A percentile compares a stretch with the other conserved stretches of the same genome.
Conservation (phyloP, 2,113 vertebrate genomes). For the Percina caprodes region DNA sequence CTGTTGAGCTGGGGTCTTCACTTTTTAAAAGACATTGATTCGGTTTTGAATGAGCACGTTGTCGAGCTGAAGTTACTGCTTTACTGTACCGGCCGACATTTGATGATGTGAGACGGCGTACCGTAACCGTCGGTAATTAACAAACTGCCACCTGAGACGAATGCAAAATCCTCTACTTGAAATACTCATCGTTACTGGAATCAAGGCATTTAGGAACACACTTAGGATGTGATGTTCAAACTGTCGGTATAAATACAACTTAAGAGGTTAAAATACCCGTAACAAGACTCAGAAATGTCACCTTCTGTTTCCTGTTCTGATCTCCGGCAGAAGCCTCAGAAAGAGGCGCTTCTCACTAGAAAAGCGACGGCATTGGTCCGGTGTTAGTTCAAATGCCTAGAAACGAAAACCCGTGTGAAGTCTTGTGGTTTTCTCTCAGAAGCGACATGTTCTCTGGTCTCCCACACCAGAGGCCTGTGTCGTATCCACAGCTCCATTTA, state of each 20-base stretch:
- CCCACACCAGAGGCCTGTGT: too few relatives aligned
- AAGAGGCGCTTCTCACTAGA: background rate
- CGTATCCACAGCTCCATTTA: too few relatives aligned
- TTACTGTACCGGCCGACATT: slow-evolving; percentile 24
- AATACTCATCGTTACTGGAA: background rate
- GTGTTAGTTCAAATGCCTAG: background rate
- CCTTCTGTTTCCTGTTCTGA: background rate
- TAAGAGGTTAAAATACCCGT: background rate
- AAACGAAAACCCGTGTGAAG: background rate
- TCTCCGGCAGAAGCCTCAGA: background rate
- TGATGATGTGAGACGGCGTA: slow-evolving; percentile 31
- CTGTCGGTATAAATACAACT: slow-evolving; percentile 9
- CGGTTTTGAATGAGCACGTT: slow-evolving; percentile 57
- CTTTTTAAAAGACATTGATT: slow-evolving; percentile 68
- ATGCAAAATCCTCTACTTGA: background rate
- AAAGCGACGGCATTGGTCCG: background rate
- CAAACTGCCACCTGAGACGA: slow-evolving; percentile 7
- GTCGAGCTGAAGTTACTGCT: slow-evolving; percentile 45
- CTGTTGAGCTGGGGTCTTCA: slow-evolving; percentile 61
- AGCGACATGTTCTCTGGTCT: too few relatives aligned
- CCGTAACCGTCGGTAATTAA: background rate
- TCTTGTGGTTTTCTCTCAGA: too few relatives aligned
- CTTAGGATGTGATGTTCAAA: background rate
- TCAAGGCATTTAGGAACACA: background rate
- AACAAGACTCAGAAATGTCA: slow-evolving; percentile 4